phyloP scores from a whole-genome alignment of 2,113 vertebrate genomes.

The Craseonycteris thonglongyai region DNA sequence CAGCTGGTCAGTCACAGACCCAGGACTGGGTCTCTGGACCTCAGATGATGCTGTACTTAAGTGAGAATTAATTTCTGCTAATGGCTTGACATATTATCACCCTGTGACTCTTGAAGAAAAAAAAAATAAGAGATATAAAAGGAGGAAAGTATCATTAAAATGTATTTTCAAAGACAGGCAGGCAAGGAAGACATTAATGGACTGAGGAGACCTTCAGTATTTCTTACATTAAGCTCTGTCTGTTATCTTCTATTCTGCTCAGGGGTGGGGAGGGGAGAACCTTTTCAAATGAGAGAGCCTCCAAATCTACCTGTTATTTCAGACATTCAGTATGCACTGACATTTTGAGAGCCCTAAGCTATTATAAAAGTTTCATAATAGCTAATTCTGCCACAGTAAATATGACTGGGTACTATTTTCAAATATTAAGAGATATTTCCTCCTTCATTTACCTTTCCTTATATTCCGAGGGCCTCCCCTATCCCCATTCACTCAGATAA shows the following conservation, averaged over 20 bases:
- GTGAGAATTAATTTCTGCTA: background rate
- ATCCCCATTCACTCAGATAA: background rate
- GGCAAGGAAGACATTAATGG: background rate
- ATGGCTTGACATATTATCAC: background rate
- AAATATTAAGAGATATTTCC: background rate
- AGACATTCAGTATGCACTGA: background rate
- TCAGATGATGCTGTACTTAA: background rate
- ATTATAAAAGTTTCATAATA: background rate
- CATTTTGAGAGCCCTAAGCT: background rate
- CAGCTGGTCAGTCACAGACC: background rate
- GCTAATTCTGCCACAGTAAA: background rate
- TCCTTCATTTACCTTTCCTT: background rate
- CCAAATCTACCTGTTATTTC: background rate
- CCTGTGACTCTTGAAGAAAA: background rate
- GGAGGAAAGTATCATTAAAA: background rate
- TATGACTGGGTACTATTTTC: background rate
- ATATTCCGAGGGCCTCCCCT: background rate
- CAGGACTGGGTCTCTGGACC: background rate
- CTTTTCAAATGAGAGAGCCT: background rate
- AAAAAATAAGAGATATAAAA: background rate
- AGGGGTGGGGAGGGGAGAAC: no score
- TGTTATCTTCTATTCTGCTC: background rate
- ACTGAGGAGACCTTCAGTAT: background rate
- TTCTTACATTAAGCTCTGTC: background rate
- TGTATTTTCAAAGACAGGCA: background rate